Evolutionary conservation across 2,113 vertebrate species (phyloP), one percentile per base, ranked within the genome.

Genomic region (Willisornis vidua): DNA sequence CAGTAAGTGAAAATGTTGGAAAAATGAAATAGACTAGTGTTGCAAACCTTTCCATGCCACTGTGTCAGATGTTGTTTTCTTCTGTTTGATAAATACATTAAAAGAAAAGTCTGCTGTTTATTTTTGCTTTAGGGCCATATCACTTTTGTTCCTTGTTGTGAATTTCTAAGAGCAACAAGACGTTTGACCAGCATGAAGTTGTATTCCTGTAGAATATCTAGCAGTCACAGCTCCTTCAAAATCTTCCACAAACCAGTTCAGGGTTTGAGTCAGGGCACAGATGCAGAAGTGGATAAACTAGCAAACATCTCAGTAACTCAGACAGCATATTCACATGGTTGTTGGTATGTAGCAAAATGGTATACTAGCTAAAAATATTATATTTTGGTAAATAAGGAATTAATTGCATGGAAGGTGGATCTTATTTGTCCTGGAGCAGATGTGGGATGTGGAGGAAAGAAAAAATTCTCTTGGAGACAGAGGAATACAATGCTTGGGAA

Each of bases 181-280:
- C 0, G 0, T 72, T 82, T 2, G 4, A 85, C 14, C 62, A 63
- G 26, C 1, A 0, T 45, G 57, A 22, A 4, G 1, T 6, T 14
- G 10, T 26, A 25, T 52, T 90, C 54, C 59, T 65, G 15, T 8
- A 57, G 41, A 90, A 46, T 6, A 79, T 82, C 58, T 52, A 63
- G 65, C 48, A 72, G 51, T 59, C 24, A 39, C 12, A 31, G 35
- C 41, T 81, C n/a, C 33, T 65, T 55, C 55, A 75, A 82, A 88
- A 54, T 33, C 20, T 89, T 67, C 24, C 35, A 89, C 39, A 75
- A 83, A 62, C 9, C 35, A 57, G 2, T 45, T 77, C 41, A 82
- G 16, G 4, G 9, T 59, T 87, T 87, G 43, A 67, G 29, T 63
- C 28, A 72, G 23, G 35, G 52, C 43, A 78, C 16, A 93, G 65